Evolutionary conservation across 2,888 invertebrate species (phyloP), one percentile per base, ranked within the genome.

Genomic region (Rhagophthalmus giganteus): DNA sequence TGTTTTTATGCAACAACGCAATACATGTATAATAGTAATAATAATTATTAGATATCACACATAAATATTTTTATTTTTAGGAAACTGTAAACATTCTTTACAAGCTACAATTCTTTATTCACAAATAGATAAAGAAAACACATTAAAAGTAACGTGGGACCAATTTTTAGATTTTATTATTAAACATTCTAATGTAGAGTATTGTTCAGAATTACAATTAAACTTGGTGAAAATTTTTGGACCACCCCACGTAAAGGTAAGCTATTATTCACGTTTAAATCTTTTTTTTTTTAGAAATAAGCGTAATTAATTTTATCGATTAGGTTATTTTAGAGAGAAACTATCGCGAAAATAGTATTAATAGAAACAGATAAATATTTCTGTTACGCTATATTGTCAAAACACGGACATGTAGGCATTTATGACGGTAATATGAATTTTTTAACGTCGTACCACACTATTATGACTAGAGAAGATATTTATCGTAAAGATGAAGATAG

Each of bases 321-420:
- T 2, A 11, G 2, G 4, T 38, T 11, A 47, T 45, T 74, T 11
- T 72, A 84, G 84, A 76, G 80, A 40, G 83, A 84, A 64, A 75
- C 79, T 0, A 73, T 84, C 35, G 74, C 80, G 7, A 82, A 81
- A 65, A 68, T 85, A 24, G 79, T 85, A 13, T 72, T 75, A 30
- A 72, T 83, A 9, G 82, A 82, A 67, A 75, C 79, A 0, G 75
- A 74, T 2, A 76, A 76, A n/a, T 78, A 80, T 5, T 84, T 84
- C 66, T 83, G 83, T 62, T 84, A 83, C 62, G 80, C 78, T 1
- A 74, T 79, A 0, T 74, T 84, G 10, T 78, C 83, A 0, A 79
- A 79, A 46, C 79, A 81, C 2, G 85, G 85, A 0, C 72, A 79
- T 12, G 78, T 83, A 0, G 83, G 82, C 0, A 68, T 84, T 1